Evolutionary conservation across 2,113 vertebrate genomes (phyloP).

Genomic region (Archilochus colubris): DNA sequence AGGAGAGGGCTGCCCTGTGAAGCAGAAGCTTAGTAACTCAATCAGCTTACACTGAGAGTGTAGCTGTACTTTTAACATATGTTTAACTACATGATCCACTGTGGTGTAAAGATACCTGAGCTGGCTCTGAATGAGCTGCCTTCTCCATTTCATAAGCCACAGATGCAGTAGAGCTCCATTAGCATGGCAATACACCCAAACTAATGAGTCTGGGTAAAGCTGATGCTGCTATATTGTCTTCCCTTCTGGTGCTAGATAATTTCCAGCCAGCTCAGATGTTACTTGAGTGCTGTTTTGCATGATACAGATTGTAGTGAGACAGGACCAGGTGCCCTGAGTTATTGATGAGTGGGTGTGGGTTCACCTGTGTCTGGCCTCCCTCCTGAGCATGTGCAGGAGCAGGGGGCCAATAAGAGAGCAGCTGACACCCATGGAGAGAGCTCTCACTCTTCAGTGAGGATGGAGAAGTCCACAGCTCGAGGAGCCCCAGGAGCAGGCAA

Average conservation of each 20-base stretch:
- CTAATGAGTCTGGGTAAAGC: slow-evolving; percentile 17
- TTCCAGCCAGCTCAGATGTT: slow-evolving; percentile 3
- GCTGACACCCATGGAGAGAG: too few species aligned
- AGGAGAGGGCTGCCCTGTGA: neutral
- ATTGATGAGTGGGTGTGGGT: too few species aligned
- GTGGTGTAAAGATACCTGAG: neutral
- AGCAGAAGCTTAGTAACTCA: neutral
- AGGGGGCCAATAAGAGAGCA: too few species aligned
- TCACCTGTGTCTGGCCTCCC: too few species aligned
- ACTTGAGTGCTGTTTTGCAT: neutral
- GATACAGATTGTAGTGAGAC: too few species aligned
- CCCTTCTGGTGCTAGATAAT: neutral
- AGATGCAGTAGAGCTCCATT: slow-evolving; percentile 8
- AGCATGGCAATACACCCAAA: slow-evolving; percentile 10
- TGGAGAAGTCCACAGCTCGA: too few species aligned
- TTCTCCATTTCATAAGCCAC: neutral
- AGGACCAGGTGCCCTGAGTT: too few species aligned
- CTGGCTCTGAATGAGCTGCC: neutral
- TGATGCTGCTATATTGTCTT: slow-evolving; percentile 16
- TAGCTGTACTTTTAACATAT: neutral
- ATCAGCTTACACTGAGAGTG: neutral
- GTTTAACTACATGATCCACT: neutral
- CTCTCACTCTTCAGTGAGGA: too few species aligned
- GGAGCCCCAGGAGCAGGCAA: too few species aligned
- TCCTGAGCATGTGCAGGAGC: too few species aligned